Conservation (phyloP, 1,140 invertebrate genomes). For the Calliphora vicina region DNA sequence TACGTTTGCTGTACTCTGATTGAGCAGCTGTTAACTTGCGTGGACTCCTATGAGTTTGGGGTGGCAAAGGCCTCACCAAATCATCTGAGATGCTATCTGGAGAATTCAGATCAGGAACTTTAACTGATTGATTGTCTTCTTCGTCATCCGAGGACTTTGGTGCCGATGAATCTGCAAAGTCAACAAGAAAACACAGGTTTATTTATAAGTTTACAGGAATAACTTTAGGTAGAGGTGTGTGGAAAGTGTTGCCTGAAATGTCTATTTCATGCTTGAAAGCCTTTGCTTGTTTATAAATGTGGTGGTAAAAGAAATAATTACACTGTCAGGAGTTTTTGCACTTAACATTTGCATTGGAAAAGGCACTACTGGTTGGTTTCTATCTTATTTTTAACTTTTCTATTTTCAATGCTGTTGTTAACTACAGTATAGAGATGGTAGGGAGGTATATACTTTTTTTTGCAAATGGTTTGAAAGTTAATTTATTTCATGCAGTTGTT, state of each 20-base stretch:
- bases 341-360: background rate
- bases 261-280: conserved; percentile 23
- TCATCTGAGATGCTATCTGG: conserved; percentile 66
- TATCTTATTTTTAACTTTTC: background rate
- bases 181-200: background rate
- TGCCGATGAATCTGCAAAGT: conserved; percentile 53
- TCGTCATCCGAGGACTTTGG: conserved; percentile 62
- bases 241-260: background rate
- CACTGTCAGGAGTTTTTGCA: background rate
- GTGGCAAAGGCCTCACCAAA: conserved; percentile 56
- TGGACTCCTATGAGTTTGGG: conserved; percentile 58
- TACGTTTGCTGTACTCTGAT: conserved; percentile 65
- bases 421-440: background rate
- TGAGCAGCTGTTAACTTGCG: conserved; percentile 50
- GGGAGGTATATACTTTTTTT: background rate
- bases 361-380: background rate
- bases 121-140: conserved; percentile 50
- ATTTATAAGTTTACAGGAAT: background rate
- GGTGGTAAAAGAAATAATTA: background rate
- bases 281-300: background rate
- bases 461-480: conserved; percentile 15
- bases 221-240: background rate
- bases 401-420: background rate
- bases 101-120: conserved; percentile 63
- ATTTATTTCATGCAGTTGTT: conserved; percentile 26